These are phyloP conservation scores for Orchestia grillus DNA, from an alignment of 1,140 invertebrate species.

Conservation along the genomic window DNA sequence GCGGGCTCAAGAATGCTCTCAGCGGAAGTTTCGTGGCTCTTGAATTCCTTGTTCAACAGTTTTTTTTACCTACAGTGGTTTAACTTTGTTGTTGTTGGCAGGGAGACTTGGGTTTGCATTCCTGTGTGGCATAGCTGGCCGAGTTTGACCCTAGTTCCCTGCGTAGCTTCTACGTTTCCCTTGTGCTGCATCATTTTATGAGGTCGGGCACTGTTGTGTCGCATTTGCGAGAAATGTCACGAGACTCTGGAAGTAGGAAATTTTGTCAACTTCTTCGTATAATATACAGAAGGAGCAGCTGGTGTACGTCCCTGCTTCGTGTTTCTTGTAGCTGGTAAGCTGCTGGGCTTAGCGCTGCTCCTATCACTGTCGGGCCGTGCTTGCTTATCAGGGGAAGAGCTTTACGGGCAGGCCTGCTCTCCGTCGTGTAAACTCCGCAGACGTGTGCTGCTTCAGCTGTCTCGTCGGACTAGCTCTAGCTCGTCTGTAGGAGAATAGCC, in stretches of 20 bases:
- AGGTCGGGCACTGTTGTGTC: no score
- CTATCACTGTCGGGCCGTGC: background rate
- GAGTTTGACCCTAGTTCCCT: background rate
- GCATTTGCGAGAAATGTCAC: no score
- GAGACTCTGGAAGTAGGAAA: no score
- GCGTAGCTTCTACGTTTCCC: background rate
- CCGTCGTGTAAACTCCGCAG: background rate
- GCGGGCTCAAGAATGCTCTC: background rate
- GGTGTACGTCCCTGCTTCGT: background rate
- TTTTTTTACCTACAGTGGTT: background rate
- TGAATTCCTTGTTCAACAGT: background rate
- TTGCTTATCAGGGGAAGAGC: constrained; percentile 25
- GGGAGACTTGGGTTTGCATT: background rate
- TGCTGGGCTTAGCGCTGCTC: background rate
- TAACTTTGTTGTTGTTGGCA: background rate
- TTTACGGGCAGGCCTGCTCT: constrained; percentile 21
- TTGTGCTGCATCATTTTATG: background rate
- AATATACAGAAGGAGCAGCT: background rate
- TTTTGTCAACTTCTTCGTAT: background rate
- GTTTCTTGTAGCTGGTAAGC: background rate
- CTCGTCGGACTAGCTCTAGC: background rate
- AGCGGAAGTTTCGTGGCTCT: background rate
- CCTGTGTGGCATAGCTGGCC: background rate
- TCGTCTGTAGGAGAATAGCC: background rate
- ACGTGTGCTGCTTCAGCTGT: background rate